These are phyloP conservation scores for Podarcis siculus DNA, from an alignment of 2,797 vertebrate species.

Conservation along the genomic window DNA sequence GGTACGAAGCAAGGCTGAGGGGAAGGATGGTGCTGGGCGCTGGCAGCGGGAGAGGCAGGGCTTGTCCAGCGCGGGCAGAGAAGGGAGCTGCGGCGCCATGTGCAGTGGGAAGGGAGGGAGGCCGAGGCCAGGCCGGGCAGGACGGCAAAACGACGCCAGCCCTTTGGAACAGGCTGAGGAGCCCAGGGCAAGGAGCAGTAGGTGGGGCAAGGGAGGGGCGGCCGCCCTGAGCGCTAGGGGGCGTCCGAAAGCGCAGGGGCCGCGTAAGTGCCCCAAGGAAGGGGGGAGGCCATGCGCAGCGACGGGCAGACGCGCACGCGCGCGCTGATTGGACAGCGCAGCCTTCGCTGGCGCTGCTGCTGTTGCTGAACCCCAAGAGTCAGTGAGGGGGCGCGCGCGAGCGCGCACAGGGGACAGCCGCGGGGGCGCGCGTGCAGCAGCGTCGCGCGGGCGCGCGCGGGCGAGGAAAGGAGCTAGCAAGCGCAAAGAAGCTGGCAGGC, in stretches of 20 bases:
- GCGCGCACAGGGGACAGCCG: constrained; percentile 50
- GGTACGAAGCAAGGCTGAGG: neutral
- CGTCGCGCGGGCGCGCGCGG: constrained; percentile 55
- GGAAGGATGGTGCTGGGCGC: constrained; percentile 8
- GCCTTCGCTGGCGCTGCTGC: neutral
- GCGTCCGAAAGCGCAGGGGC: constrained; percentile 5
- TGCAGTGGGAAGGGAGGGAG: constrained; percentile 39
- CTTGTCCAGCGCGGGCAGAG: constrained; percentile 9
- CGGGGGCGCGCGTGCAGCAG: constrained; percentile 61
- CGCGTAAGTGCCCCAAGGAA: neutral
- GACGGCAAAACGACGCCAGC: constrained; percentile 24
- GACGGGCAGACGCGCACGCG: constrained; percentile 48
- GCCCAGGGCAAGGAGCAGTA: constrained; percentile 33
- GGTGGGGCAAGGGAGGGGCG: constrained; percentile 1
- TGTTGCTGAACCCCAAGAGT: constrained; percentile 73
- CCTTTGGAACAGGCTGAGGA: constrained; percentile 39
- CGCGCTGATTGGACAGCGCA: constrained; percentile 70
- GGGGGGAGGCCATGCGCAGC: neutral
- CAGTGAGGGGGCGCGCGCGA: constrained; percentile 44
- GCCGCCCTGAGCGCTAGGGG: neutral
- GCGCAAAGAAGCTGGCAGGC: constrained; percentile 42
- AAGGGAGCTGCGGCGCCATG: constrained; percentile 33
- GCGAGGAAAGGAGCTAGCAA: constrained; percentile 49
- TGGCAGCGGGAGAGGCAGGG: constrained; percentile 2
- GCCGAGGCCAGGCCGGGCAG: constrained; percentile 40